Evolutionary conservation across 2,888 invertebrate genomes (phyloP), one percentile per base, ranked within the genome.

Genomic region (Hartigia nigra): DNA sequence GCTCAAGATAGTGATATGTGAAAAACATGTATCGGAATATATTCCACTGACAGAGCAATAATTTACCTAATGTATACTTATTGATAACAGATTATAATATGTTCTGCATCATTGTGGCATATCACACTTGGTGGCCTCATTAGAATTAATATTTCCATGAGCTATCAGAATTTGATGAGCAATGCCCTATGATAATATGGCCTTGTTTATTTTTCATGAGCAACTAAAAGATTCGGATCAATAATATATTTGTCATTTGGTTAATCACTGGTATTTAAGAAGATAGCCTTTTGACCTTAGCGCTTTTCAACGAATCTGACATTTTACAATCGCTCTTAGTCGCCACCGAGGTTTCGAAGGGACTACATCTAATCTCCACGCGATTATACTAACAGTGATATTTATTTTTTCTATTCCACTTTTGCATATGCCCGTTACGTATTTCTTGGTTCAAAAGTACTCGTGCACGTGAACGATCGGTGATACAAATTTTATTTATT

Each of bases 241-340:
- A 70, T 70, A 37, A 81, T 78, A 84, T 77, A 79, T 84, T 84
- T 77, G 79, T 79, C 74, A 75, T 75, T 79, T 55, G 79, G 82
- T 81, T 82, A 80, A 78, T 80, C 78, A 81, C 76, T 80, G 81
- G 76, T 74, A 80, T 79, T 81, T 84, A 80, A 78, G 79, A 76
- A 82, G 89, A 88, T 88, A 88, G 83, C 87, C 87, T 87, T 36
- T 76, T 84, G 88, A 87, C 86, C 88, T 84, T 77, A 81, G 84
- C 4, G 55, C 81, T 84, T 85, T 81, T 82, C 84, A 84, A 81
- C 69, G 78, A 80, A 81, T 82, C 84, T 81, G 81, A 83, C 81
- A 86, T 81, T 83, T 83, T 78, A 84, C 79, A 79, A 83, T 84
- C 81, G 81, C 83, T 55, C 55, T 86, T 87, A 89, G 89, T 89